Evolutionary conservation across 1,140 invertebrate species (phyloP).

Genomic region (Metopolophium dirhodum): DNA sequence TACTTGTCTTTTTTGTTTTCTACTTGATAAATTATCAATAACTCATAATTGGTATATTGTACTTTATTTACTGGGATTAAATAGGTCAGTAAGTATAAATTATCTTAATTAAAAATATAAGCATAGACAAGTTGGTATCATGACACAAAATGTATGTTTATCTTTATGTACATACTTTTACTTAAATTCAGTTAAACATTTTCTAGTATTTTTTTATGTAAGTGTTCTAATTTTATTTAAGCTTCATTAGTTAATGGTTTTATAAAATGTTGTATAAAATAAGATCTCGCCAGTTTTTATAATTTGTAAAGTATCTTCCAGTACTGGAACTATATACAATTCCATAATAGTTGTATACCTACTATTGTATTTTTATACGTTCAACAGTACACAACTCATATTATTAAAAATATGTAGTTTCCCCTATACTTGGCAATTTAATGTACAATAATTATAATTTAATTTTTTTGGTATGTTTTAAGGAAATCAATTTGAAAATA

Average conservation of each 20-base stretch:
- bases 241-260: background rate
- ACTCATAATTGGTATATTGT: background rate
- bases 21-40: background rate
- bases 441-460: background rate
- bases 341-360: background rate
- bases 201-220: background rate
- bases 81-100: background rate
- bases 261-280: background rate
- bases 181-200: background rate
- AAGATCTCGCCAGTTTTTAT: background rate
- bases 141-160: background rate
- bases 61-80: background rate
- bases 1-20: background rate
- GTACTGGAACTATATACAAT: background rate
- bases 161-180: background rate
- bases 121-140: no score
- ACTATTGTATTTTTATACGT: background rate
- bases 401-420: background rate
- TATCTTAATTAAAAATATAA: background rate
- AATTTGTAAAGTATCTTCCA: background rate
- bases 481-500: constrained; percentile 18
- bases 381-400: background rate
- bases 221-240: background rate
- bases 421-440: background rate
- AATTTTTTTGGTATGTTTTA: background rate